Conservation (phyloP, 2,113 vertebrate species). For the Pogona vitticeps region DNA sequence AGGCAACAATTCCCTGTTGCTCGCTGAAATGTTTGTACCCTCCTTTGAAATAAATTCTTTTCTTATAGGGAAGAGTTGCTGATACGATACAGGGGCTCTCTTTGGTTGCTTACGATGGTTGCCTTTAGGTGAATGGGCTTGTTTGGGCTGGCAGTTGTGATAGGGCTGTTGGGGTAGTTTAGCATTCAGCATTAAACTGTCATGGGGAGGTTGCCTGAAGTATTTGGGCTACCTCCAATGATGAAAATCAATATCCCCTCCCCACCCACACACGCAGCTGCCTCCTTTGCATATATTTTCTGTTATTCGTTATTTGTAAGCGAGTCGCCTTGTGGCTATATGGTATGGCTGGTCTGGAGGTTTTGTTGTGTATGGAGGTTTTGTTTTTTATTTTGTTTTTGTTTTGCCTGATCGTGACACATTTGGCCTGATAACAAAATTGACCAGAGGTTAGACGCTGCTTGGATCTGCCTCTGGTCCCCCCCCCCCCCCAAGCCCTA, state of each 20-base stretch:
- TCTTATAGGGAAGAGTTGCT: not conserved
- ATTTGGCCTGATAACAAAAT: constrained; percentile 39
- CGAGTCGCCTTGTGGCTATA: not conserved
- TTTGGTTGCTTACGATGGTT: not conserved
- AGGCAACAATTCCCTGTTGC: not conserved
- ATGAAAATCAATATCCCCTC: not conserved
- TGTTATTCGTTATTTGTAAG: constrained; percentile 4
- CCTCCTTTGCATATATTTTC: not conserved
- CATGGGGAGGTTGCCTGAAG: constrained; percentile 6
- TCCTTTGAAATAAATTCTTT: not conserved
- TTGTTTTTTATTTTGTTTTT: too few species aligned
- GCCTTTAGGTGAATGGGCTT: not conserved
- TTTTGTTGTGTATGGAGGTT: not conserved
- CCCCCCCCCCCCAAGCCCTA: too few species aligned
- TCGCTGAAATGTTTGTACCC: not conserved
- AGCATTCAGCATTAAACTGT: constrained; percentile 18
- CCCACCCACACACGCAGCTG: not conserved
- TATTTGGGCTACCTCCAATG: not conserved
- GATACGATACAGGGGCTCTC: not conserved
- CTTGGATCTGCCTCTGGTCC: constrained; percentile 23
- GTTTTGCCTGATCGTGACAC: constrained; percentile 41
- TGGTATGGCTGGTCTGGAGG: not conserved
- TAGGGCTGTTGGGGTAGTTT: constrained; percentile 10
- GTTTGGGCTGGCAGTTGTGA: not conserved
- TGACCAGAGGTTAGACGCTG: constrained; percentile 50